Evolutionary conservation across 2,888 invertebrate species (phyloP).

Genomic region (Phorcus lineatus): DNA sequence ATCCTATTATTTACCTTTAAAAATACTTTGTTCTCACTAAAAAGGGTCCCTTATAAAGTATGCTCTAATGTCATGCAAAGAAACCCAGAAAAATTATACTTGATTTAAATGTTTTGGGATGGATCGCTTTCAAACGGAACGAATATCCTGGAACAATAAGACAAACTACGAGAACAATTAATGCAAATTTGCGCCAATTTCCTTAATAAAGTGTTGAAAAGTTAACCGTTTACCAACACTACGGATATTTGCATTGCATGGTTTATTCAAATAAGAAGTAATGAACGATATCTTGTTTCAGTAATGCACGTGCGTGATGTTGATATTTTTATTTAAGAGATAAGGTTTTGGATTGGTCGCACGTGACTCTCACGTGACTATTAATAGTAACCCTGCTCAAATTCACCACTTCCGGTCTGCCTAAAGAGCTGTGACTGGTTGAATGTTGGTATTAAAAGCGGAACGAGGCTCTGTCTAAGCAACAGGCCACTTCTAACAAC

Average conservation of each 20-base stretch:
- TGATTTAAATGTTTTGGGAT: no score
- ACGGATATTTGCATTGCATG: no score
- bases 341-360: neutral
- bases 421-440: neutral
- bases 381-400: neutral
- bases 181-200: no score
- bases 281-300: neutral
- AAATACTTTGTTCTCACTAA: neutral
- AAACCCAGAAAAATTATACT: neutral
- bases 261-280: neutral
- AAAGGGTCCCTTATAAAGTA: neutral
- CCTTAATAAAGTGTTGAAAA: no score
- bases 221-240: no score
- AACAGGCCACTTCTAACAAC: no score
- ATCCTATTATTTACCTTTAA: conserved; percentile 1
- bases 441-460: neutral
- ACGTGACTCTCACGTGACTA: conserved; percentile 1
- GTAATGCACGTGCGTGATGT: neutral
- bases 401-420: neutral
- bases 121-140: no score
- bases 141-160: no score
- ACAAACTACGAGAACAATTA: no score
- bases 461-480: no score
- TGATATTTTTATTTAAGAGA: neutral
- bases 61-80: neutral